These are phyloP conservation scores for Dorcus parallelipipedus DNA, from an alignment of 2,888 invertebrate genomes.

Conservation along the genomic window DNA sequence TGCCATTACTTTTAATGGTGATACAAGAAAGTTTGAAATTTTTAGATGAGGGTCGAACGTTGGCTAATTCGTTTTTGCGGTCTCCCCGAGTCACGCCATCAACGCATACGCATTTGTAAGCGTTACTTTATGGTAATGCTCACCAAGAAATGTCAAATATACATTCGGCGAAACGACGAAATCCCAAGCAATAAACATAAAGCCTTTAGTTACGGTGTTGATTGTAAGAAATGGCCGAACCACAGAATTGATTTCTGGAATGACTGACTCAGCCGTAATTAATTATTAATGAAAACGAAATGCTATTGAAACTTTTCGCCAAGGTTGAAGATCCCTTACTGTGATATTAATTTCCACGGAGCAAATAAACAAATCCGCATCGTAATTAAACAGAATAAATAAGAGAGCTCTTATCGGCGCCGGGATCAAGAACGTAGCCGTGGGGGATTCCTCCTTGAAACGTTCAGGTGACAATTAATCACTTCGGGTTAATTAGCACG, in stretches of 20 bases:
- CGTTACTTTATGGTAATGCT: background rate
- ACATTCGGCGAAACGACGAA: too few relatives aligned
- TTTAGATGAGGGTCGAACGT: conserved; percentile 16
- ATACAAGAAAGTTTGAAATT: conserved; percentile 20
- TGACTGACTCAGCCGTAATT: too few relatives aligned
- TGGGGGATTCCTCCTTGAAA: background rate
- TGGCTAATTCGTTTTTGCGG: background rate
- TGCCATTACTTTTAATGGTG: conserved; percentile 23
- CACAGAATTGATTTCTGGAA: too few relatives aligned
- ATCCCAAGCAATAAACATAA: too few relatives aligned
- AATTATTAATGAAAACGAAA: too few relatives aligned
- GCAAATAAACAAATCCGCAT: background rate
- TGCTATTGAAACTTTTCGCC: too few relatives aligned
- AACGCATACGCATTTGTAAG: background rate
- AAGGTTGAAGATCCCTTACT: too few relatives aligned
- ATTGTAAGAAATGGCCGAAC: too few relatives aligned
- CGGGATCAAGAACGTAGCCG: background rate
- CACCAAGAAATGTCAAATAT: too few relatives aligned
- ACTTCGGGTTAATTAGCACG: conserved; percentile 34
- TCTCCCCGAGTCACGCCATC: background rate
- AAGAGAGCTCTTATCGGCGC: background rate
- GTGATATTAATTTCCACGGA: background rate
- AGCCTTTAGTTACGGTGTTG: too few relatives aligned
- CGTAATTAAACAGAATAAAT: conserved; percentile 1
- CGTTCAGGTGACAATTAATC: conserved; percentile 28